Percentiles rank a stretch among this genome's conserved stretches.
These are phyloP conservation scores for Troides oblongomaculatus DNA, from an alignment of 2,888 invertebrate genomes.

Conservation along the genomic window DNA sequence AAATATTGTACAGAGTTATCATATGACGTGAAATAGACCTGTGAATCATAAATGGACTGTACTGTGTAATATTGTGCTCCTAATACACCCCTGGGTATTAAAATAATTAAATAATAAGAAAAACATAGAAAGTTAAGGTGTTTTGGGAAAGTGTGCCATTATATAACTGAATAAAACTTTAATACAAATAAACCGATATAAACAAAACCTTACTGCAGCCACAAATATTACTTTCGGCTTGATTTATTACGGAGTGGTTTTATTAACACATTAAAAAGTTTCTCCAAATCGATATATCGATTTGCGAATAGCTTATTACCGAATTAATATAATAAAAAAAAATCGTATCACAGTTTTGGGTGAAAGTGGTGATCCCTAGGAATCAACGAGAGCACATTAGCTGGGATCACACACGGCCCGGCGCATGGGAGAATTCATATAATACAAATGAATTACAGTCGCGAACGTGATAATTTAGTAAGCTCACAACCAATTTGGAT, in stretches of 20 bases:
- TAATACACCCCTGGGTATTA: too few relatives aligned
- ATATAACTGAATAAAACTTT: not conserved
- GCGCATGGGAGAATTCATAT: constrained; percentile 64
- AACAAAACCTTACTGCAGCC: not conserved
- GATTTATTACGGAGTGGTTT: constrained; percentile 14
- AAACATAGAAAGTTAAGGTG: not conserved
- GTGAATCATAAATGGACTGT: constrained; percentile 24
- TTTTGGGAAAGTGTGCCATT: not conserved
- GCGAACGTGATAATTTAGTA: constrained; percentile 72
- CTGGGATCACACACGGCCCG: constrained; percentile 63
- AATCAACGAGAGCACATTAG: constrained; percentile 63
- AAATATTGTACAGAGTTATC: constrained; percentile 6
- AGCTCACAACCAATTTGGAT: constrained; percentile 69
- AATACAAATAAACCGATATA: not conserved
- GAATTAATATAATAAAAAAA: constrained; percentile 1
- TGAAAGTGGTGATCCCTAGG: constrained; percentile 33
- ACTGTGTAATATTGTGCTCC: not conserved
- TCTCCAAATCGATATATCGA: constrained; percentile 17
- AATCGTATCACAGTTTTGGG: not conserved
- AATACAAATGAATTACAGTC: constrained; percentile 69
- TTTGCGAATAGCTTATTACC: not conserved
- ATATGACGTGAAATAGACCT: constrained; percentile 4
- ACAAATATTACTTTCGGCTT: constrained; percentile 2
- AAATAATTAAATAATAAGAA: not conserved
- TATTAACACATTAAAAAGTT: constrained; percentile 18